Evolutionary conservation across 2,888 invertebrate species (phyloP).

Genomic region (Sphecodes monilicornis): DNA sequence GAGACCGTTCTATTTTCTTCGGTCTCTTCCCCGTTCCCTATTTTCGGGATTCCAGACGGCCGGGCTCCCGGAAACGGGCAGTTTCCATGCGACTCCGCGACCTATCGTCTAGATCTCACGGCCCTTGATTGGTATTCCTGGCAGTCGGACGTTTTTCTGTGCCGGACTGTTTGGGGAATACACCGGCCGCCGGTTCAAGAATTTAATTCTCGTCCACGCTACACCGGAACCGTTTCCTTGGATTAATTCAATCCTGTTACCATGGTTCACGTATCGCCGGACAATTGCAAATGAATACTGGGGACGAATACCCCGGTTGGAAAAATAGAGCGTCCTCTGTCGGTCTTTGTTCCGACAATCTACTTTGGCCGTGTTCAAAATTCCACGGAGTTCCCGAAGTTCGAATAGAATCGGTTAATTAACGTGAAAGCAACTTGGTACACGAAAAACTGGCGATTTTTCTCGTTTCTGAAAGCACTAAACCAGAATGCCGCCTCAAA

Average conservation of each 20-base stretch:
- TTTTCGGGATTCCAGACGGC: constrained; percentile 33
- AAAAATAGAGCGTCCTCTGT: background rate
- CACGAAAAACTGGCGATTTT: too few species aligned
- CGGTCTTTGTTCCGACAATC: background rate
- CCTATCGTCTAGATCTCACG: constrained; percentile 15
- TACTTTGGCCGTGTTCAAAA: background rate
- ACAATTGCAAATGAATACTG: background rate
- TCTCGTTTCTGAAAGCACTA: too few species aligned
- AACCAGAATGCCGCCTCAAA: too few species aligned
- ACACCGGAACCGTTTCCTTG: background rate
- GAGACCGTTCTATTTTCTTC: constrained; percentile 34
- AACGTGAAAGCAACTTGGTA: too few species aligned
- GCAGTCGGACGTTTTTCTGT: constrained; percentile 5
- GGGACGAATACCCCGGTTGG: too few species aligned
- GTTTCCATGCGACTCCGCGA: constrained; percentile 17
- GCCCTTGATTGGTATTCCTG: background rate
- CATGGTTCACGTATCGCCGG: background rate
- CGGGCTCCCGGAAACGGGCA: background rate
- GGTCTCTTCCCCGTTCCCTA: background rate
- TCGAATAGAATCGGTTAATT: background rate
- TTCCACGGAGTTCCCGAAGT: background rate
- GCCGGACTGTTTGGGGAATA: background rate
- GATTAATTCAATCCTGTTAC: background rate
- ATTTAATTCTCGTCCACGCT: constrained; percentile 7
- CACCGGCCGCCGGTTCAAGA: background rate